phyloP scores from a whole-genome alignment of 2,797 vertebrate species.

The Borostomias antarcticus region DNA sequence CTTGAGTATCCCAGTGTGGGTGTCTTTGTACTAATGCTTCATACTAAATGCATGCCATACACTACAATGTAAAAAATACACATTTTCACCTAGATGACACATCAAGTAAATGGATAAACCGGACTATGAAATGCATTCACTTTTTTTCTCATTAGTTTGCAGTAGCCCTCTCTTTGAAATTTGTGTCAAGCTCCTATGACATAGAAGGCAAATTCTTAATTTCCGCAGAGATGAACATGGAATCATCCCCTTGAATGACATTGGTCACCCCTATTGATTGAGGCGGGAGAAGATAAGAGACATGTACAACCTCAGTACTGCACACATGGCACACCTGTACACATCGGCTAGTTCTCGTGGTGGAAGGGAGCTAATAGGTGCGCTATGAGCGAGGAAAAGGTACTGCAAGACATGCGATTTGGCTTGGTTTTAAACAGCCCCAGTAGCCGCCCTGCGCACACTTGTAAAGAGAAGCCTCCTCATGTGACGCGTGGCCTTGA shows the following conservation, averaged over 20 bases:
- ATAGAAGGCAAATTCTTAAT: slow-evolving; percentile 49
- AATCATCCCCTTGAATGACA: slow-evolving; percentile 29
- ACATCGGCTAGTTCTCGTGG: slow-evolving; percentile 45
- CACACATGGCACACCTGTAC: slow-evolving; percentile 46
- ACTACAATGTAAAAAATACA: slow-evolving; percentile 65
- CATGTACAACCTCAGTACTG: slow-evolving; percentile 39
- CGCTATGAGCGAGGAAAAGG: slow-evolving; percentile 60
- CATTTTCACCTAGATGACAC: slow-evolving; percentile 55
- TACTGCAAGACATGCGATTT: slow-evolving; percentile 67
- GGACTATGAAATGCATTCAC: slow-evolving; percentile 65
- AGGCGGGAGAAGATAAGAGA: slow-evolving; percentile 41
- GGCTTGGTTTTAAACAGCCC: slow-evolving; percentile 64
- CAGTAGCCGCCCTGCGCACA: slow-evolving; percentile 46
- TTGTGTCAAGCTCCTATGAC: slow-evolving; percentile 57
- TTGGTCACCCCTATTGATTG: slow-evolving; percentile 35
- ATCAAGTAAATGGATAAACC: slow-evolving; percentile 55
- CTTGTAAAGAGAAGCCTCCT: slow-evolving; percentile 44
- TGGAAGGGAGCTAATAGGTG: slow-evolving; percentile 41
- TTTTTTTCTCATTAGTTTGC: slow-evolving; percentile 53
- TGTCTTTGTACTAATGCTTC: slow-evolving; percentile 59
- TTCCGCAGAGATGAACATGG: slow-evolving; percentile 36
- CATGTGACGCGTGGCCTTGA: slow-evolving; percentile 53
- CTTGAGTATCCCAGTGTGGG: slow-evolving; percentile 61
- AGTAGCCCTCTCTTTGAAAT: slow-evolving; percentile 61
- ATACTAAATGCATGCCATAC: slow-evolving; percentile 63